phyloP scores from a whole-genome alignment of 2,888 invertebrate species.

The Furcula furcula region DNA sequence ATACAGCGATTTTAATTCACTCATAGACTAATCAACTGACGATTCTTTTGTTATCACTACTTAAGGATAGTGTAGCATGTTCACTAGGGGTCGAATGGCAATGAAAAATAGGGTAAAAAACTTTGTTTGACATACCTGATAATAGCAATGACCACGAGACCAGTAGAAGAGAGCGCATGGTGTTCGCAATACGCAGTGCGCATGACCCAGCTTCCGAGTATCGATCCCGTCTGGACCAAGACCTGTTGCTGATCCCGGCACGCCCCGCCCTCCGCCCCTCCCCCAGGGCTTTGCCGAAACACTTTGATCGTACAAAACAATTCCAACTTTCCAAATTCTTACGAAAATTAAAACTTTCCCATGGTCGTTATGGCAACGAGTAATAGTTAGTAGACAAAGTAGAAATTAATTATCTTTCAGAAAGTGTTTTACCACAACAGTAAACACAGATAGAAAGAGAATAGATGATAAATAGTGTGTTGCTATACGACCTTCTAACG shows the following conservation, averaged over 20 bases:
- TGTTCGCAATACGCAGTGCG: slow-evolving; percentile 55
- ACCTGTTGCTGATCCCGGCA: slow-evolving; percentile 70
- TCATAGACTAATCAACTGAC: not conserved
- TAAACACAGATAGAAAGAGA: slow-evolving; percentile 6
- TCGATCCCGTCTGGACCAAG: slow-evolving; percentile 60
- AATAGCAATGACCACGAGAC: slow-evolving; percentile 61
- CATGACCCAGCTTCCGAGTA: slow-evolving; percentile 71
- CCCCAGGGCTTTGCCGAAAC: slow-evolving; percentile 41
- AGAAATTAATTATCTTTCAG: slow-evolving; percentile 31
- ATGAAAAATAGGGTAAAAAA: slow-evolving; percentile 15
- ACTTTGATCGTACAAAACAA: slow-evolving; percentile 70
- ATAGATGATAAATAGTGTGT: slow-evolving; percentile 9
- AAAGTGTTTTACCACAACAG: slow-evolving; percentile 13
- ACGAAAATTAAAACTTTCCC: slow-evolving; percentile 65
- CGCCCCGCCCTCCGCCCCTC: slow-evolving; percentile 43
- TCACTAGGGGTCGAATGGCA: slow-evolving; percentile 3
- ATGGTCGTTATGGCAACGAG: slow-evolving; percentile 19
- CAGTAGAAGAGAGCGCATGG: slow-evolving; percentile 68
- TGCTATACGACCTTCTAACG: no score
- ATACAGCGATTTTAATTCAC: slow-evolving; percentile 7
- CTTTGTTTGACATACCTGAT: slow-evolving; percentile 62
- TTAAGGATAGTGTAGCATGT: not conserved
- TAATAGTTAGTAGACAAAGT: slow-evolving; percentile 23
- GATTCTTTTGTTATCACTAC: not conserved
- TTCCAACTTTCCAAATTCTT: slow-evolving; percentile 72